Conservation (phyloP, 2,888 invertebrate species). For the Chymomyza amoena region DNA sequence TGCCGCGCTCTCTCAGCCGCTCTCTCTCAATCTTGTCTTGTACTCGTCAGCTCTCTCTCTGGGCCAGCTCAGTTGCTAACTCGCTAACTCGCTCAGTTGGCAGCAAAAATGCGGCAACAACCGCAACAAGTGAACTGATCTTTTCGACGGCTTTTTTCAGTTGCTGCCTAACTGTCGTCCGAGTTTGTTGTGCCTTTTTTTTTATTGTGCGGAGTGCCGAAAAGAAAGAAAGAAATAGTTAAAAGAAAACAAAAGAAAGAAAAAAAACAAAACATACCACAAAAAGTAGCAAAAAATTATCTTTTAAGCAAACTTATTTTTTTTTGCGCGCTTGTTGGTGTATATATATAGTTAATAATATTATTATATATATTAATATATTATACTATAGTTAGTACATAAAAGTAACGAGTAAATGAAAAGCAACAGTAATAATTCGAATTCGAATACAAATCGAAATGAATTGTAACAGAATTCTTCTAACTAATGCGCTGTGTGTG, state of each 20-base stretch:
- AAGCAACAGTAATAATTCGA: neutral
- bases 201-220: constrained; percentile 36
- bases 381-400: constrained; percentile 21
- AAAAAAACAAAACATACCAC: neutral
- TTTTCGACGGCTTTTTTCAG: constrained; percentile 19
- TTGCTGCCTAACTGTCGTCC: constrained; percentile 38
- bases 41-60: neutral
- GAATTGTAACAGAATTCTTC: constrained; percentile 61
- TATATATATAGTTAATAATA: neutral
- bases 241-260: neutral
- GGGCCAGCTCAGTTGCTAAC: neutral
- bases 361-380: constrained; percentile 13
- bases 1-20: no score
- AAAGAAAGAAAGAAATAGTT: neutral
- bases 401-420: constrained; percentile 9
- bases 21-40: neutral
- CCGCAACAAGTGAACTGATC: constrained; percentile 10
- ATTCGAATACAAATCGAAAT: constrained; percentile 24
- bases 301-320: constrained; percentile 11
- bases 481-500: constrained; percentile 46
- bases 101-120: neutral
- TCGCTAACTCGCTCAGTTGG: neutral
- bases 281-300: neutral
- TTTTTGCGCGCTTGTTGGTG: constrained; percentile 17
- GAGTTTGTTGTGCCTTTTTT: constrained; percentile 43